These are phyloP conservation scores for Helarctos malayanus DNA, from an alignment of 2,797 vertebrate genomes.

Conservation along the genomic window DNA sequence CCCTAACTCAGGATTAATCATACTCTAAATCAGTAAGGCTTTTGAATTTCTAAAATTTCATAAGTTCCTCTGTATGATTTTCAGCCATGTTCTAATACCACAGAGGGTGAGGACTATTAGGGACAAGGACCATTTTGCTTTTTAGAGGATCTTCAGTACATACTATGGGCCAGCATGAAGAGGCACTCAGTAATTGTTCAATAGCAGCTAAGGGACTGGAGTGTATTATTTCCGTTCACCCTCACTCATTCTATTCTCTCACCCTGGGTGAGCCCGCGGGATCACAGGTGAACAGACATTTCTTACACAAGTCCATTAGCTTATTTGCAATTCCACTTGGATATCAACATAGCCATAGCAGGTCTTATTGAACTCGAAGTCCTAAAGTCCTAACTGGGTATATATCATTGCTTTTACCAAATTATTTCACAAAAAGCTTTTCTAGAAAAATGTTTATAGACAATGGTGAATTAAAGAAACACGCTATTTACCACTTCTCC, in stretches of 20 bases:
- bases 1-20: not conserved
- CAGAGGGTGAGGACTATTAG: not conserved
- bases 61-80: not conserved
- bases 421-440: constrained; percentile 10
- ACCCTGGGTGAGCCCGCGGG: not conserved
- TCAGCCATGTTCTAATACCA: not conserved
- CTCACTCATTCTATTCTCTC: not conserved
- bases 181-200: not conserved
- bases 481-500: not conserved
- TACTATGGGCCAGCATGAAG: not conserved
- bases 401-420: not conserved
- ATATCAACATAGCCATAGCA: not conserved
- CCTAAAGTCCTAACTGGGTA: not conserved
- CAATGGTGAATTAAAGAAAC: not conserved
- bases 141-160: not conserved
- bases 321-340: not conserved
- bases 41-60: constrained; percentile 52
- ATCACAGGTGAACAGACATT: not conserved
- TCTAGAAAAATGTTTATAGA: not conserved
- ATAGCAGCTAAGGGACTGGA: not conserved
- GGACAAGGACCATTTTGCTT: not conserved
- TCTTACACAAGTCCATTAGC: not conserved
- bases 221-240: not conserved
- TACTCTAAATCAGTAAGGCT: not conserved
- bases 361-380: not conserved